Base-by-base conservation (phyloP, 2,113 vertebrate species). In the Clinocottus analis region DNA sequence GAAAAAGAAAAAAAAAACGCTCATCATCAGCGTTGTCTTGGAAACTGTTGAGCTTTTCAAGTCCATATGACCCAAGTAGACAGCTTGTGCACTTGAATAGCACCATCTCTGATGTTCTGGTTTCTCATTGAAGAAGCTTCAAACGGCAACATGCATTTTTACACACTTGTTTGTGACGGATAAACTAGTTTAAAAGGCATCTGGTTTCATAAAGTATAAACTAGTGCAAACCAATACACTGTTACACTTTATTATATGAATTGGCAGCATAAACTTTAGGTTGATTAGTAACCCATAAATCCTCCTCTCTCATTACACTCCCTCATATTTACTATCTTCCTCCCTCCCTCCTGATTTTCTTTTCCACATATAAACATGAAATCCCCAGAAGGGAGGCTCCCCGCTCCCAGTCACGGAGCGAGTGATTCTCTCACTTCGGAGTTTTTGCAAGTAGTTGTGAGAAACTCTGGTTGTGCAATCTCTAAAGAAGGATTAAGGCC, bases 401-500 rank as follows among this genome's bases (percentile, higher is more conserved):
- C 43, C 5, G 3, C 58, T 86, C 53, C 45, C 23, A 71, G 73
- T 72, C 72, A 64, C 41, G 25, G 80, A 80, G 56, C 45, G 1
- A 83, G 67, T 43, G 45, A 83, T 90, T 69, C 74, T 87, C 72
- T 75, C 43, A 49, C 68, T 76, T 17, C 27, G 27, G 71, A 77
- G 73, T 78, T 76, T 79, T 55, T 76, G 58, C 66, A 72, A 90
- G 76, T 78, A 85, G 71, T 80, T 80, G 58, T 79, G 89, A 86
- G 90, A 90, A 87, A 87, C 66, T 56, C 75, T 79, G 69, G 89
- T 88, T 88, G 79, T 75, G 90, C 85, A 92, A 90, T 90, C 90
- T 90, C 73, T 84, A 85, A 91, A 87, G 67, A 66, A 76, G 90
- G 92, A 91, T 92, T 90, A 94, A 85, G 83, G 64, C 86, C 79